Evolutionary conservation across 2,113 vertebrate genomes (phyloP), one percentile per base, ranked within the genome.

Genomic region (Calyptomena viridis): DNA sequence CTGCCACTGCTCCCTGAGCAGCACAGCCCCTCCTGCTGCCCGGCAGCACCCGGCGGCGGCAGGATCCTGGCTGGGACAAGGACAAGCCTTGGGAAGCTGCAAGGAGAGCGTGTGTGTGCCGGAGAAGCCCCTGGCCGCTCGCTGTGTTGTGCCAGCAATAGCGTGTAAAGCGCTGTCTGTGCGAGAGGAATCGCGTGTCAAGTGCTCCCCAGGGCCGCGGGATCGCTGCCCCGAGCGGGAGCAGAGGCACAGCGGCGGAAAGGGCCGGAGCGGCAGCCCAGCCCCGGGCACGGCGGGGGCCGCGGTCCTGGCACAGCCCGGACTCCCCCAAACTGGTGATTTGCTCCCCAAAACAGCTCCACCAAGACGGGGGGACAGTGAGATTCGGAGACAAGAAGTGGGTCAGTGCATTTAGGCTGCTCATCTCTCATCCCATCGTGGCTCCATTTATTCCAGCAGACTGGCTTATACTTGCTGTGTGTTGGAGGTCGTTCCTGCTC

Each of bases 151-250:
- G 94, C 58, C 95, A 95, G 76, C 94, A 68, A 31, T 97, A 15
- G 94, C 95, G 62, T 97, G 98, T 96, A 80, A 96, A 97, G 97
- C 33, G 12, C 88, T 75, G 89, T 5, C 79, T 60, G 53, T 39
- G 96, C 1, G 42, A 72, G 94, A 87, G 85, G 89, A 96, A 96
- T 97, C 35, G 97, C 96, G 94, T 97, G 97, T 97, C 90, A 42
- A 86, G 91, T 6, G 93, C 73, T 97, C 97, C 97, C 97, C 19
- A 3, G 97, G 95, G 98, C 63, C 5, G 11, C 2, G 1, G 93
- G 67, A 95, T 95, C 92, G 75, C 90, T 12, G 44, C 66, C 73
- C 64, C 2, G 0, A 1, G 1, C 5, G 1, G 53, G 31, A 35
- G 40, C n/a, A 5, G 42, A 12, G 91, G 42, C 81, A 79, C 35